These are phyloP conservation scores for Gymnothorax reevesii DNA, from an alignment of 2,797 vertebrate species.

Conservation along the genomic window DNA sequence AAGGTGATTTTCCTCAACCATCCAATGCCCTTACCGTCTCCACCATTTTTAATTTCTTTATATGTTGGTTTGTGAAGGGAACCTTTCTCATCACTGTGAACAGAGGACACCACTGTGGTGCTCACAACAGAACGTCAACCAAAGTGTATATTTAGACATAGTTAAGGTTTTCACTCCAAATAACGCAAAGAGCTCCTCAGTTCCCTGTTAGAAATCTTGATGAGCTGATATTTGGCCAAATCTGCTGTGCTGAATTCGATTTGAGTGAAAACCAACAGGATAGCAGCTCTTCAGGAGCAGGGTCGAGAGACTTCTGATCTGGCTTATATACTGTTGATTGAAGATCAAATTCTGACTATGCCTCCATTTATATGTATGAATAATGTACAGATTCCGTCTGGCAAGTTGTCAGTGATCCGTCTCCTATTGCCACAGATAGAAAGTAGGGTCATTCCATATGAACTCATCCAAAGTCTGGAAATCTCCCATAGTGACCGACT, in stretches of 20 bases:
- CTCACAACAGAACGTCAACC: neutral
- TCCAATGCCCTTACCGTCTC: neutral
- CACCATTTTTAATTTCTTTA: neutral
- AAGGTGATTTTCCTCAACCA: neutral
- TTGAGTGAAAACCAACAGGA: too few species aligned
- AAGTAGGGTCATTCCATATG: too few species aligned
- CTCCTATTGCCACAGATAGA: neutral
- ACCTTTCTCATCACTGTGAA: neutral
- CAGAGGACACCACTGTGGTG: neutral
- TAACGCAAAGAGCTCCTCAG: too few species aligned
- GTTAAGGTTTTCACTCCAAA: too few species aligned
- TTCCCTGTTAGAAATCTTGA: too few species aligned
- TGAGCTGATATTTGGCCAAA: too few species aligned
- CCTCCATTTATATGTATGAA: neutral
- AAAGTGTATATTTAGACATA: neutral
- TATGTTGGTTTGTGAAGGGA: too few species aligned
- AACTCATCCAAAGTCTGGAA: too few species aligned
- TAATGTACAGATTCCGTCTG: neutral
- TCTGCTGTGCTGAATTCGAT: too few species aligned
- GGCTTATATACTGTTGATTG: neutral
- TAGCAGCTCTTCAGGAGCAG: too few species aligned
- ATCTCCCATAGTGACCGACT: too few species aligned
- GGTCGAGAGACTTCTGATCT: too few species aligned
- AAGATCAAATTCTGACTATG: neutral
- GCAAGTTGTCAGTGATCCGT: neutral